Evolutionary conservation across 64 coral and sea anemone species (phyloP), one percentile per base, ranked within the genome.

Genomic region (Trachythela sp.): DNA sequence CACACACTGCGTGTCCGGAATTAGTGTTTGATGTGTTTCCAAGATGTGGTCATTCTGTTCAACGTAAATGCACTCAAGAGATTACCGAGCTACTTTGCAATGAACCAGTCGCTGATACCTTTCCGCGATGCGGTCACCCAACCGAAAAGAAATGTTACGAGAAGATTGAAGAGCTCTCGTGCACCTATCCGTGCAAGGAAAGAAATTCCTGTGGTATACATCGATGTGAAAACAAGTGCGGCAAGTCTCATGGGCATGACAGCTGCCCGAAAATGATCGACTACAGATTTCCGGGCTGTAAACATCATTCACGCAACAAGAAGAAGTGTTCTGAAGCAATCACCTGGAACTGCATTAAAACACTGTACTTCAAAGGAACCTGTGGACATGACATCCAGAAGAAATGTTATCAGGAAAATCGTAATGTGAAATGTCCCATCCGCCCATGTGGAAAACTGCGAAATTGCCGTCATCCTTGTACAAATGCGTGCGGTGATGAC

Each of bases 401-500:
- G 42, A 45, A 45, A 22, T 86, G 85, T 48, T 33, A 86, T 34
- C 43, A 86, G 1, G 50, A 86, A 48, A 39, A 86, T 15, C 0
- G 9, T 4, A 40, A 86, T 6, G 85, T 86, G 14, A 54, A 49
- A 0, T 86, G 85, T 29, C 14, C 40, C 1, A 64, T n/a, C 0
- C n/a, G n/a, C n/a, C 85, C 85, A 4, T 86, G 85, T 48, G 85
- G 39, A 48, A 45, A 27, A 86, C 10, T 22, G 20, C 40, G 85
- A 20, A 26, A 14, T 4, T 86, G 85, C 27, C 40, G 85, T 40
- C 48, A 52, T 48, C 85, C 85, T 17, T 86, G 85, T 33, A 86
- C 85, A 18, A 86, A 86, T 48, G 31, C 29, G 1, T 86, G 85
- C 49, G 43, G 85, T 0, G 85, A 86, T 10, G 85, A 86, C 42